Evolutionary conservation across 2,113 vertebrate species (phyloP).

Genomic region (Dendrocopos noguchii): DNA sequence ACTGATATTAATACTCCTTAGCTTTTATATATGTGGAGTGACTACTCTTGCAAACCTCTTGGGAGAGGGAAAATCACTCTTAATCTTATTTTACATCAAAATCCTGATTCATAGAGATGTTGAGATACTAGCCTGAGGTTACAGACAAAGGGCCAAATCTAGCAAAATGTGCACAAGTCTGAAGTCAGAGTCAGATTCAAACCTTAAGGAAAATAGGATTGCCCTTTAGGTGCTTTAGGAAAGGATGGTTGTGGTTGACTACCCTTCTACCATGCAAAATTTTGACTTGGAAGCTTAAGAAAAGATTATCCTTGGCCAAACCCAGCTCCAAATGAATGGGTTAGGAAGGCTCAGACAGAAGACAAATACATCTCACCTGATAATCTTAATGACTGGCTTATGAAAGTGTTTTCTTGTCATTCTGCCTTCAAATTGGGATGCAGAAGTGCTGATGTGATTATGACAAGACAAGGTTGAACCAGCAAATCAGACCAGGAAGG

Average conservation of each 20-base stretch:
- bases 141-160: background rate
- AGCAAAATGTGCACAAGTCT: background rate
- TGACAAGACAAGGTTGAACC: background rate
- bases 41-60: background rate
- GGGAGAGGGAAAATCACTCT: background rate
- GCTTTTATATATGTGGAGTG: background rate
- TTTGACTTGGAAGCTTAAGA: background rate
- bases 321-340: background rate
- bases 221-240: background rate
- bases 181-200: background rate
- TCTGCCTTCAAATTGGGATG: background rate
- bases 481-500: background rate
- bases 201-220: background rate
- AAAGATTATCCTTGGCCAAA: background rate
- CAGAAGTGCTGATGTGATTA: background rate
- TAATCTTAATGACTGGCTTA: background rate
- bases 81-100: background rate
- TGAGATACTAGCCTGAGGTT: background rate
- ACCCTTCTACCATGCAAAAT: background rate
- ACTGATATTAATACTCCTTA: background rate
- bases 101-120: background rate
- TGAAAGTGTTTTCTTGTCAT: background rate
- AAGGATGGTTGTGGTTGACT: background rate
- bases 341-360: background rate
- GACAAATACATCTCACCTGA: background rate